Evolutionary conservation across 2,113 vertebrate species (phyloP).

Genomic region (Nematolebias whitei): DNA sequence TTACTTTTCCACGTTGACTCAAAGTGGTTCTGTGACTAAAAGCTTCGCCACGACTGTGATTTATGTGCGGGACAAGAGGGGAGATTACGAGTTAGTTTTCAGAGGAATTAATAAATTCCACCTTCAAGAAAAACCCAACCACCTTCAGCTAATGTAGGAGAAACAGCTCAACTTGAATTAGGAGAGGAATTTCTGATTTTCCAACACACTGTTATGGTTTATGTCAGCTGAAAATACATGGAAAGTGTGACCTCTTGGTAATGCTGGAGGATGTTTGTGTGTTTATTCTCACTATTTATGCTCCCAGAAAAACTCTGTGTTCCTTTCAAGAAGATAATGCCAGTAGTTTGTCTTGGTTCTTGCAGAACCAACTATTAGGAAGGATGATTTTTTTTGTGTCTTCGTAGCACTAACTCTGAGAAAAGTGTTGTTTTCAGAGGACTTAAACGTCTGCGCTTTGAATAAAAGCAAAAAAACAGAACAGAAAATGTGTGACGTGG

Average conservation of each 20-base stretch:
- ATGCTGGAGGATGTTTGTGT: constrained; percentile 20
- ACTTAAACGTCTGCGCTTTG: too few relatives aligned
- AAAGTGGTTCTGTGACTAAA: constrained; percentile 40
- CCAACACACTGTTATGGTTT: constrained; percentile 32
- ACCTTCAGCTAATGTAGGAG: neutral
- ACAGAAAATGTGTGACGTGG: constrained; percentile 5
- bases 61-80: constrained; percentile 21
- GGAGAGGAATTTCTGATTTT: constrained; percentile 2
- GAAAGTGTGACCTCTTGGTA: constrained; percentile 53
- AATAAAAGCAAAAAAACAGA: constrained; percentile 4
- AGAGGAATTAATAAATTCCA: constrained; percentile 15
- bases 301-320: constrained; percentile 25
- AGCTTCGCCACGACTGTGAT: constrained; percentile 32
- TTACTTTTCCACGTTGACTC: constrained; percentile 61
- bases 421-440: too few relatives aligned
- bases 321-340: constrained; percentile 14
- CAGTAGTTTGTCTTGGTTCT: constrained; percentile 42
- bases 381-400: rapidly evolving
- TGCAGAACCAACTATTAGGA: too few relatives aligned
- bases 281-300: constrained; percentile 17
- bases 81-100: constrained; percentile 29
- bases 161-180: neutral
- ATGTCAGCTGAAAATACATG: constrained; percentile 52
- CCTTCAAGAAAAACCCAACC: neutral
- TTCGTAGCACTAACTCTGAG: constrained; percentile 15